phyloP scores from a whole-genome alignment of 2,888 invertebrate species.

The Acleris literana region DNA sequence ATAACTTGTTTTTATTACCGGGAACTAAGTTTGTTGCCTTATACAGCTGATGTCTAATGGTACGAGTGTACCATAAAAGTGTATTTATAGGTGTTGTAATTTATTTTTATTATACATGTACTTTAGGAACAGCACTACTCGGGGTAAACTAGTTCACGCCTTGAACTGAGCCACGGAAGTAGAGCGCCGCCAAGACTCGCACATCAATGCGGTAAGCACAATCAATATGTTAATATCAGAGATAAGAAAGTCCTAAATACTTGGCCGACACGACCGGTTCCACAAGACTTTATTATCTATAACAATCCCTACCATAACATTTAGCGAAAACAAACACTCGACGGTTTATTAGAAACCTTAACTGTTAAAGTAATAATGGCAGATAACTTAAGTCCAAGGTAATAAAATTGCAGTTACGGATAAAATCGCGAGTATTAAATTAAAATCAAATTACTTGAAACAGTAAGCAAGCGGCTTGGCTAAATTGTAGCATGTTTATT shows the following conservation, averaged over 20 bases:
- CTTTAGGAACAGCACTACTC: constrained; percentile 56
- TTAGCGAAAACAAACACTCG: no score
- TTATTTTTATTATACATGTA: constrained; percentile 56
- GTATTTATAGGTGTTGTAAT: constrained; percentile 62
- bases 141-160: constrained; percentile 57
- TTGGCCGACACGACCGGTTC: constrained; percentile 39
- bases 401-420: no score
- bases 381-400: no score
- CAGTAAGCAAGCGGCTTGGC: no score
- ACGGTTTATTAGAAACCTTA: no score
- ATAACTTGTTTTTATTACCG: constrained; percentile 59
- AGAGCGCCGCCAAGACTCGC: constrained; percentile 54
- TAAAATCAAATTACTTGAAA: no score
- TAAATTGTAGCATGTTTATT: no score
- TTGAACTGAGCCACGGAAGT: constrained; percentile 43
- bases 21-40: constrained; percentile 49
- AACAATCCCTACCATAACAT: no score
- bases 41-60: constrained; percentile 52
- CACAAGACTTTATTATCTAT: no score
- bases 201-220: constrained; percentile 74
- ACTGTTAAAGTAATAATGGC: no score
- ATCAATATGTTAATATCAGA: constrained; percentile 80
- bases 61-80: constrained; percentile 58
- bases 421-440: no score
- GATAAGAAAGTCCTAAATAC: constrained; percentile 74